These are phyloP conservation scores for Rousettus madagascariensis DNA, from an alignment of 2,797 vertebrate genomes.

Conservation along the genomic window DNA sequence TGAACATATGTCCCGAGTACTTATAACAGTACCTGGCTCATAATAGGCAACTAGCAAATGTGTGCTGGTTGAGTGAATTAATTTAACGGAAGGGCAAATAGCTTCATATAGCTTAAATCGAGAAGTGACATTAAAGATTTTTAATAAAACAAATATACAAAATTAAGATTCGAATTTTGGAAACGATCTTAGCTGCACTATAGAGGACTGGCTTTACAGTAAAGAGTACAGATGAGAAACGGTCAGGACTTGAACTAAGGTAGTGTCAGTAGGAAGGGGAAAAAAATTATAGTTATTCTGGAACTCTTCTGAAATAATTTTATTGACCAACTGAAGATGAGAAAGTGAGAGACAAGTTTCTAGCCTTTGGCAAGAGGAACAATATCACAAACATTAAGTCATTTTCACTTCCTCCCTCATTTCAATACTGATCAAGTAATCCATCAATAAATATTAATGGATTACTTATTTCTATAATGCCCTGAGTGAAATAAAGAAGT, in stretches of 20 bases:
- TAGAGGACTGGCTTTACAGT: neutral
- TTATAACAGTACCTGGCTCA: neutral
- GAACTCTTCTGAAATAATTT: neutral
- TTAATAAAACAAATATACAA: neutral
- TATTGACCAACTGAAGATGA: neutral
- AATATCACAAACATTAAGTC: neutral
- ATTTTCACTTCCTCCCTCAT: neutral
- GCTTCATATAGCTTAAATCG: neutral
- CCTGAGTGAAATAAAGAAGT: neutral
- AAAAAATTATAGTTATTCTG: neutral
- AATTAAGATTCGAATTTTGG: neutral
- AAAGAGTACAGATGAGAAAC: neutral
- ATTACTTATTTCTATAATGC: neutral
- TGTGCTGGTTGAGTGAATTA: neutral
- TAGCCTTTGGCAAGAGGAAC: neutral
- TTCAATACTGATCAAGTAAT: neutral
- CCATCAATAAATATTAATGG: neutral
- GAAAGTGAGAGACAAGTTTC: neutral
- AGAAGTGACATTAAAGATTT: neutral
- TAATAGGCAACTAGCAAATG: neutral
- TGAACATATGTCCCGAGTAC: neutral
- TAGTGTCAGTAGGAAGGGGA: neutral
- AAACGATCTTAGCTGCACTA: neutral
- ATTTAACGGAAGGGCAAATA: neutral
- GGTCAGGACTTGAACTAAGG: neutral